Evolutionary conservation across 2,888 invertebrate species (phyloP), one percentile per base, ranked within the genome.

Genomic region (Rugalucina vietnamica): DNA sequence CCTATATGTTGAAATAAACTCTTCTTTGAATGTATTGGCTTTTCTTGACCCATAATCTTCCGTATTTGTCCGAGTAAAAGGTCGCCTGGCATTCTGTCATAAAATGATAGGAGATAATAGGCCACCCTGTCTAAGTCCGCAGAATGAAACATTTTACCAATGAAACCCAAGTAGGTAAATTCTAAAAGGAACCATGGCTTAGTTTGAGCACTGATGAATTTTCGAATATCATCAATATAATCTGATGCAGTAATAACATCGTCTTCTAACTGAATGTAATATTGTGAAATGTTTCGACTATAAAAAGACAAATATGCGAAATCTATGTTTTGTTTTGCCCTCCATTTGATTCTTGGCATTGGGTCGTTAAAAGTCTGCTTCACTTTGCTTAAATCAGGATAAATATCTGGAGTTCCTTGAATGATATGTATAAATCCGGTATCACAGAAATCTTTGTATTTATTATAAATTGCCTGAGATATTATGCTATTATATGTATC

Each of bases 281-380:
- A 95, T 37, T 91, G 85, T 1, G 94, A 93, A 57, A 94, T 72
- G 12, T 90, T 86, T 29, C 89, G 84, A 10, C 93, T 87, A 81
- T 94, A 95, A 76, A 92, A 86, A 79, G 94, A 93, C 29, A 95
- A 86, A 81, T 93, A 95, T 0, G 94, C 94, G 85, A 94, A 95
- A 87, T 95, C 95, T 27, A 95, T 80, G 34, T 94, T 95, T 89
- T 95, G 95, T 84, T 95, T 95, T 0, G 95, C 91, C 34, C 95
- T 85, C 95, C 95, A 95, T 74, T 90, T 84, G 0, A 95, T 93
- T 69, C 95, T 85, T n/a, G 91, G 89, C 27, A 89, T 82, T 0
- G 93, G 87, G 79, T 95, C 95, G 71, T 93, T 92, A 79, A 91
- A 94, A 5, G 85, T 95, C 29, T 92, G 87, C 72, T 90, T 91